These are phyloP conservation scores for Lasioglossum figueresi DNA, from an alignment of 2,888 invertebrate genomes.

Conservation along the genomic window DNA sequence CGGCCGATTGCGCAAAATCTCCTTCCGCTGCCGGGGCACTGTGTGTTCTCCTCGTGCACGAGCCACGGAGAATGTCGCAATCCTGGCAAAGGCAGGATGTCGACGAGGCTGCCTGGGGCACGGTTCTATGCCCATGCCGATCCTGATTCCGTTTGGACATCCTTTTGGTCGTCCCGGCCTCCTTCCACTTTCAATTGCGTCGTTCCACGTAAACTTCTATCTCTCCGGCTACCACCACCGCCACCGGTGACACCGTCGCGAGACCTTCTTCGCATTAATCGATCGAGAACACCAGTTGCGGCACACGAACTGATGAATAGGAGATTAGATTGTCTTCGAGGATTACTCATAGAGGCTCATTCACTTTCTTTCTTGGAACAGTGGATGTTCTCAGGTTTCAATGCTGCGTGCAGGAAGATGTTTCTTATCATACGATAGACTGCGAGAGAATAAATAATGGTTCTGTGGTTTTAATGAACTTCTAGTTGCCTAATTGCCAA, in stretches of 20 bases:
- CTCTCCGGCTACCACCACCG: background rate
- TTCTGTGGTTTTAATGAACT: background rate
- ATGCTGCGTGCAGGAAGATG: background rate
- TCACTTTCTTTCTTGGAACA: background rate
- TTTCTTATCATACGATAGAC: background rate
- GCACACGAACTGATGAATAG: background rate
- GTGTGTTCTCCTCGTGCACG: constrained; percentile 67
- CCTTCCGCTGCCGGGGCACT: constrained; percentile 77
- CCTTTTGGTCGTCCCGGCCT: constrained; percentile 47
- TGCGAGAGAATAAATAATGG: background rate
- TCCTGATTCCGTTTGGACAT: constrained; percentile 75
- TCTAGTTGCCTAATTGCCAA: background rate
- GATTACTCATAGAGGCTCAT: background rate
- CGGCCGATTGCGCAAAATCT: constrained; percentile 78
- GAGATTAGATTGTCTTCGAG: constrained; percentile 3
- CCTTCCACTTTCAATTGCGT: constrained; percentile 46
- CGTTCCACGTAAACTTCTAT: constrained; percentile 56
- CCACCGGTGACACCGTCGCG: background rate
- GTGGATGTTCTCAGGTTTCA: background rate
- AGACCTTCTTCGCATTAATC: background rate
- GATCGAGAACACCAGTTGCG: background rate
- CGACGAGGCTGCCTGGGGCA: constrained; percentile 81
- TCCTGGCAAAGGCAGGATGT: constrained; percentile 80
- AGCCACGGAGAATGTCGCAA: constrained; percentile 78
- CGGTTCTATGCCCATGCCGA: constrained; percentile 77